phyloP scores from a whole-genome alignment of 2,888 invertebrate genomes.

The Agriopis aurantiaria region DNA sequence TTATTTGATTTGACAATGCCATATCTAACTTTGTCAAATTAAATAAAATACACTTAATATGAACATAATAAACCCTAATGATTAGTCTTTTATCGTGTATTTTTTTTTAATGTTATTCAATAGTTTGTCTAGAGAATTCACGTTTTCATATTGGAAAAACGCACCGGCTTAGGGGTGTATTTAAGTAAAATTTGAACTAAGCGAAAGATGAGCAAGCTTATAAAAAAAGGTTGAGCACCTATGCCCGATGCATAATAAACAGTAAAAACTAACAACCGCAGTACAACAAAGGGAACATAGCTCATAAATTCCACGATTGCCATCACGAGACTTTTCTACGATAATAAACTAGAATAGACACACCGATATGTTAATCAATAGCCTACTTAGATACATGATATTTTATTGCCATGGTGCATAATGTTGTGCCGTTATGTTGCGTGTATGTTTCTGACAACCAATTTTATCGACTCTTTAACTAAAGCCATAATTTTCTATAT shows the following conservation, averaged over 20 bases:
- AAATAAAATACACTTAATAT: too few species aligned
- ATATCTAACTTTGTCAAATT: too few species aligned
- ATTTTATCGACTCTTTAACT: constrained; percentile 15
- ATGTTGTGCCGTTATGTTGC: constrained; percentile 26
- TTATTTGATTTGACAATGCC: too few species aligned
- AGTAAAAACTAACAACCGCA: constrained; percentile 30
- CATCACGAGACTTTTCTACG: constrained; percentile 52
- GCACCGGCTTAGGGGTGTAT: not conserved
- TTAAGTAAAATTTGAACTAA: not conserved
- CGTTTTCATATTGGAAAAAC: not conserved
- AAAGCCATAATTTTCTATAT: constrained; percentile 20
- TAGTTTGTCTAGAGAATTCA: too few species aligned
- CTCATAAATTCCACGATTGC: constrained; percentile 50
- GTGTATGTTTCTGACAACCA: constrained; percentile 15
- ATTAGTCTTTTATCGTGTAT: too few species aligned
- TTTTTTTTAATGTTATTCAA: too few species aligned
- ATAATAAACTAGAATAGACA: constrained; percentile 38
- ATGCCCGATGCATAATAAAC: not conserved
- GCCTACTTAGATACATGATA: constrained; percentile 29
- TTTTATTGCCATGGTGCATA: constrained; percentile 26
- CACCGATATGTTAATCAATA: constrained; percentile 35
- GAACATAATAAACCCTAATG: too few species aligned
- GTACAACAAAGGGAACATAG: constrained; percentile 36
- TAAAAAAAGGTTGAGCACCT: constrained; percentile 8
- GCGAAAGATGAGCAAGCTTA: not conserved